Evolutionary conservation across 2,888 invertebrate species (phyloP).

Genomic region (Eristalis tenax): DNA sequence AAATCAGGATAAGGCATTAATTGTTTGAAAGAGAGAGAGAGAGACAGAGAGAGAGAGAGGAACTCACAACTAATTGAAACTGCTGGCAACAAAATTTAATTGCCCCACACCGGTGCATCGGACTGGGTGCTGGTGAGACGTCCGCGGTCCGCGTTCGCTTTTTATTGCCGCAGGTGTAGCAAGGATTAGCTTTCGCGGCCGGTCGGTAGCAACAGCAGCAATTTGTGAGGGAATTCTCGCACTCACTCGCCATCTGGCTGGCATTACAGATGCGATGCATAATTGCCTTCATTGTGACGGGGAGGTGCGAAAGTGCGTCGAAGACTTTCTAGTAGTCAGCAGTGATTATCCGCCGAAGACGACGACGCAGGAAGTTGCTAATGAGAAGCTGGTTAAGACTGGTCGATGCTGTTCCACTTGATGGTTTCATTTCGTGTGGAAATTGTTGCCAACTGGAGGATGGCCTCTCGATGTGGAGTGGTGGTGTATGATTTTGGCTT

Average conservation of each 20-base stretch:
- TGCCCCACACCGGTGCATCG: not conserved
- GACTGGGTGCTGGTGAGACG: not conserved
- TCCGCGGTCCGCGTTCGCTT: not conserved
- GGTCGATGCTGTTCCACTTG: not conserved
- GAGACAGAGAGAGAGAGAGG: not conserved
- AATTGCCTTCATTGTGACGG: slow-evolving; percentile 18
- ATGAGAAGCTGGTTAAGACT: not conserved
- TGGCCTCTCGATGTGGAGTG: not conserved
- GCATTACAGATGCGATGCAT: slow-evolving; percentile 3
- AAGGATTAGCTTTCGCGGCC: slow-evolving; percentile 15
- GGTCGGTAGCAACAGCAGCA: too few relatives aligned
- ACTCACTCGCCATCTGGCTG: not conserved
- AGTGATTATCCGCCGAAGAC: not conserved
- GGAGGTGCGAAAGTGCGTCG: slow-evolving; percentile 24
- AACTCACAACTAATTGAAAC: slow-evolving; percentile 48
- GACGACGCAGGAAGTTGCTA: not conserved
- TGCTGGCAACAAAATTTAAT: not conserved
- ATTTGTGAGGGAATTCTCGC: slow-evolving; percentile 32
- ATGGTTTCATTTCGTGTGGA: not conserved
- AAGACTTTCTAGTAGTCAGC: slow-evolving; percentile 11
- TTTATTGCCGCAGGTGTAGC: slow-evolving; percentile 30
- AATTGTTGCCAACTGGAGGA: not conserved
- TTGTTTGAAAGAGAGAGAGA: slow-evolving; percentile 30
- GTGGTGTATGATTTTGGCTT: not conserved
- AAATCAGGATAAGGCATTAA: slow-evolving; percentile 66